Percentiles rank a stretch among this genome's conserved stretches.
These are phyloP conservation scores for Rattus rattus DNA, from an alignment of 2,113 vertebrate species.

Conservation along the genomic window DNA sequence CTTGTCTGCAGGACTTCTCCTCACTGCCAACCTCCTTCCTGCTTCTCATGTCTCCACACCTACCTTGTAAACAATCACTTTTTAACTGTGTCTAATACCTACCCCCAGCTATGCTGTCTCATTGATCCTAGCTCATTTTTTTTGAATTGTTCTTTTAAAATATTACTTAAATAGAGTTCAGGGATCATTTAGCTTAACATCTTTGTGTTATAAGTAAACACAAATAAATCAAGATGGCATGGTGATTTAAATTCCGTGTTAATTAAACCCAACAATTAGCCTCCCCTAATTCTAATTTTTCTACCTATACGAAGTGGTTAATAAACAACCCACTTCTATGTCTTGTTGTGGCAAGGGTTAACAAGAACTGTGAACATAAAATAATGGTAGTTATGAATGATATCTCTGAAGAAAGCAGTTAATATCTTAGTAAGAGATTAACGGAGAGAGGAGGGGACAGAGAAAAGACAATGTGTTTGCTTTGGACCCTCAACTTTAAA, in stretches of 20 bases:
- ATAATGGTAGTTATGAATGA: not conserved
- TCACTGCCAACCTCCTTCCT: not conserved
- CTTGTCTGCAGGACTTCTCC: slow-evolving; percentile 7
- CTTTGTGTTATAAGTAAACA: not conserved
- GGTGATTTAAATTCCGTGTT: not conserved
- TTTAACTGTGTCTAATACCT: not conserved
- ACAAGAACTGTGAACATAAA: not conserved
- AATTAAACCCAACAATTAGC: not conserved
- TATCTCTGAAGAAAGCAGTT: slow-evolving; percentile 6
- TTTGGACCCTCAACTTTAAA: not conserved
- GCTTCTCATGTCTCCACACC: not conserved
- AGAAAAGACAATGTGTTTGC: not conserved
- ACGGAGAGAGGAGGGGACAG: not conserved
- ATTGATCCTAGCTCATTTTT: not conserved
- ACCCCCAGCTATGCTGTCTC: not conserved
- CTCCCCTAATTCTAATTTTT: not conserved
- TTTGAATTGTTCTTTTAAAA: not conserved
- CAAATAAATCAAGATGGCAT: not conserved
- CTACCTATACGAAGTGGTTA: not conserved
- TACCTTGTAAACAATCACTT: not conserved
- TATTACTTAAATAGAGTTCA: not conserved
- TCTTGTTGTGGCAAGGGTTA: not conserved
- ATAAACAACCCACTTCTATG: not conserved
- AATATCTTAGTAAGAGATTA: not conserved
- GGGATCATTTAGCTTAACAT: not conserved